phyloP scores from a whole-genome alignment of 2,888 invertebrate species.

The Drosophila neonasuta region DNA sequence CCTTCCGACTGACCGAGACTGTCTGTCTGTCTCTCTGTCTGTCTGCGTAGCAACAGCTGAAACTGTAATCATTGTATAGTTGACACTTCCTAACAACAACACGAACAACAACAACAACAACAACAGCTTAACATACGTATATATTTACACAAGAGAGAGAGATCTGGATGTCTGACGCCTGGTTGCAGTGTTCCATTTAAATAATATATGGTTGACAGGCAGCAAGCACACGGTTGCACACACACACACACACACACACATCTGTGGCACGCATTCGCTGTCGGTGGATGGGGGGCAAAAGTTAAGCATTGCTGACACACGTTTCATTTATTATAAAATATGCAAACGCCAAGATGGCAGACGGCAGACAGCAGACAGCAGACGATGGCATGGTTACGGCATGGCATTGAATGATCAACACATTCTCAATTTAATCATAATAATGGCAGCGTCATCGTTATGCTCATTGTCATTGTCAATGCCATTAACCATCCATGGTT shows the following conservation, averaged over 20 bases:
- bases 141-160: slow-evolving; percentile 15
- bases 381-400: no score
- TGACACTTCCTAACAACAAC: slow-evolving; percentile 52
- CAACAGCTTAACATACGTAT: neutral
- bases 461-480: slow-evolving; percentile 24
- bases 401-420: slow-evolving; percentile 36
- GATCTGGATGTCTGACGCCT: slow-evolving; percentile 27
- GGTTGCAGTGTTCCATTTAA: slow-evolving; percentile 67
- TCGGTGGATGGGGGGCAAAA: slow-evolving; percentile 25
- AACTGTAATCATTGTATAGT: slow-evolving; percentile 60
- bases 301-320: slow-evolving; percentile 75
- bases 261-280: slow-evolving; percentile 16
- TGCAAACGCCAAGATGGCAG: slow-evolving; percentile 47
- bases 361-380: neutral
- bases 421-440: slow-evolving; percentile 71
- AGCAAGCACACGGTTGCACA: slow-evolving; percentile 15
- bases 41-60: slow-evolving; percentile 29
- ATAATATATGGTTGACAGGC: slow-evolving; percentile 54
- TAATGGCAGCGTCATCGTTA: slow-evolving; percentile 36
- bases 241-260: neutral
- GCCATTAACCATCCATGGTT: slow-evolving; percentile 28
- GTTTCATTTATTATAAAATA: slow-evolving; percentile 77
- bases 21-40: slow-evolving; percentile 13
- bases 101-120: slow-evolving; percentile 22
- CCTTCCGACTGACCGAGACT: slow-evolving; percentile 4